Conservation (phyloP, 2,888 invertebrate genomes). For the Metalampra italica region DNA sequence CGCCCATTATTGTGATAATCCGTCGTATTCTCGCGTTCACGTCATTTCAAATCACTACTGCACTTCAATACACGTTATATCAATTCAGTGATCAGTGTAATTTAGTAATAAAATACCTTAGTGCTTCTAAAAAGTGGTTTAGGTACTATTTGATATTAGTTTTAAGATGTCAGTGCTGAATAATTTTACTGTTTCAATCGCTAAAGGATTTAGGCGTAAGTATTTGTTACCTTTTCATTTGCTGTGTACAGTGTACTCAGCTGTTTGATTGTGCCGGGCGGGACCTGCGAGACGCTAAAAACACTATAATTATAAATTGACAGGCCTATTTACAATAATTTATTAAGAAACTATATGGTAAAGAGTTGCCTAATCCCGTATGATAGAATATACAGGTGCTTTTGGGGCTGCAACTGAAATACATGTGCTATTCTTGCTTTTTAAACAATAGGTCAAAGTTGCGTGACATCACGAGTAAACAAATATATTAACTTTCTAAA, state of each 20-base stretch:
- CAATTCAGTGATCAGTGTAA: neutral
- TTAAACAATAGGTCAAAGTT: too few species aligned
- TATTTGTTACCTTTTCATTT: constrained; percentile 22
- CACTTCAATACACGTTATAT: neutral
- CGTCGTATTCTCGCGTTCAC: neutral
- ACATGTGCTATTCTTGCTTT: too few species aligned
- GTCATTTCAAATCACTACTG: constrained; percentile 3
- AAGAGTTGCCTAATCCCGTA: too few species aligned
- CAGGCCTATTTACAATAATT: too few species aligned
- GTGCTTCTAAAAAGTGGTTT: neutral
- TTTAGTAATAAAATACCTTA: neutral
- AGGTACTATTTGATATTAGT: neutral
- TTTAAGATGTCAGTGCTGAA: constrained; percentile 60
- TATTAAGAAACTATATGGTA: too few species aligned
- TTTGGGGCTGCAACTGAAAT: too few species aligned
- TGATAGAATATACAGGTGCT: too few species aligned
- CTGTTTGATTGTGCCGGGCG: constrained; percentile 3
- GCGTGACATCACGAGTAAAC: too few species aligned
- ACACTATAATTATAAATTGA: too few species aligned
- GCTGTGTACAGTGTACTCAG: constrained; percentile 6
- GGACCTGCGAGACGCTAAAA: too few species aligned
- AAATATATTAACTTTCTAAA: too few species aligned
- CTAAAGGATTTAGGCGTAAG: constrained; percentile 62
- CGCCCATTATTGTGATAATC: neutral
- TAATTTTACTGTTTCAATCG: constrained; percentile 63